Percentiles rank a stretch among this genome's conserved stretches.
Evolutionary conservation across 2,797 vertebrate species (phyloP).

Genomic region (Enteromius fasciolatus): DNA sequence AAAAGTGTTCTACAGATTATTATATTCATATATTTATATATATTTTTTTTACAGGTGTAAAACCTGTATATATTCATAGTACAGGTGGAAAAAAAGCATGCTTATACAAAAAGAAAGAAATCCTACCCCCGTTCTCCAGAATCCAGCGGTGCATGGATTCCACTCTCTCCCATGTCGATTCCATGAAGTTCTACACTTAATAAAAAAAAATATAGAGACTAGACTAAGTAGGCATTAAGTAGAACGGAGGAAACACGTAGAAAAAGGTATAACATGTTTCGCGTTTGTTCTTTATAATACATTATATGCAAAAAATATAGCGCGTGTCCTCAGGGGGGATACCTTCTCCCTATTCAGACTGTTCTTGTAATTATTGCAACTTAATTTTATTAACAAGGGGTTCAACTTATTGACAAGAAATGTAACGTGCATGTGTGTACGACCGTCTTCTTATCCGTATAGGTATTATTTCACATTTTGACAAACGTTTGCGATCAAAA

Average conservation of each 20-base stretch:
- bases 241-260: not conserved
- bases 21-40: not conserved
- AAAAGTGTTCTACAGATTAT: not conserved
- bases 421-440: not conserved
- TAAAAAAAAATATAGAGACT: not conserved
- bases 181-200: conserved; percentile 59
- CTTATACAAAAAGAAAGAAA: not conserved
- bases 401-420: not conserved
- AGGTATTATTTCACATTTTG: not conserved
- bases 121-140: conserved; percentile 75
- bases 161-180: conserved; percentile 63
- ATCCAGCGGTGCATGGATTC: conserved; percentile 67
- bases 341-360: not conserved
- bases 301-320: not conserved
- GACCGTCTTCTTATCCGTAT: no score
- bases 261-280: not conserved
- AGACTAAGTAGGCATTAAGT: not conserved
- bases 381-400: not conserved
- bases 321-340: not conserved
- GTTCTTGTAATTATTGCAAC: not conserved
- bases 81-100: not conserved
- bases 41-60: no score
- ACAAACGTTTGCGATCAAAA: not conserved
- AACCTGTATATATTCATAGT: no score
- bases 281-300: not conserved